Evolutionary conservation across 2,113 vertebrate species (phyloP), one percentile per base, ranked within the genome.

Genomic region (Gnathonemus echidnorhynchus): DNA sequence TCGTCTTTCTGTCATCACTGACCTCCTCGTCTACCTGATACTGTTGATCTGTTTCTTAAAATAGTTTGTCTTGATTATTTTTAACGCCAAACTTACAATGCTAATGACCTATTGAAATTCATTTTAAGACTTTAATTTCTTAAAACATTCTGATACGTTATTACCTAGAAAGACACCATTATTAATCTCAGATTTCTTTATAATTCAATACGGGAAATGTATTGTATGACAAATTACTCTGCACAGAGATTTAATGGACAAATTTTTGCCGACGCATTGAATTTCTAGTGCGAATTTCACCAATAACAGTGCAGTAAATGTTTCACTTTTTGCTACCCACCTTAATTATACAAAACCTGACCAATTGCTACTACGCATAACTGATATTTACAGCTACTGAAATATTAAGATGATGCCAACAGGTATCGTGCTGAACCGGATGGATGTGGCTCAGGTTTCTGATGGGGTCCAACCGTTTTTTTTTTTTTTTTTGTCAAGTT

Each of bases 341-440:
- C 74, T 80, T 80, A 80, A 80, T 42, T 80, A 80, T 80, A 80
- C 35, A 80, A 80, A 80, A 80, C 15, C 74, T 80, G 74, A 80
- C 74, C 74, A 80, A 42, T 21, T 17, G 0, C 35, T 42, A 80
- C 74, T 80, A 80, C 0, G 74, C 74, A 80, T 80, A 80, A 80
- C 31, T 42, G 74, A 80, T 80, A 80, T 80, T 80, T 80, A 42
- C 74, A 80, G 74, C 74, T 42, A 39, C 74, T 80, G 74, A 80
- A 80, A 80, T 80, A 80, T 80, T 80, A 42, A 80, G 39, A 42
- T 80, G 74, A 80, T 42, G 74, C 15, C 74, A 42, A 19, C 74
- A 80, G 35, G 13, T 80, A 80, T 17, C 15, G 35, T 70, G 62
- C 62, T 3, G 62, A 11, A 80, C 74, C 15, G 6, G 74, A 39